A percentile compares a stretch with the other conserved stretches of the same genome.
Conservation (phyloP, 2,888 invertebrate genomes). For the Apamea monoglypha region DNA sequence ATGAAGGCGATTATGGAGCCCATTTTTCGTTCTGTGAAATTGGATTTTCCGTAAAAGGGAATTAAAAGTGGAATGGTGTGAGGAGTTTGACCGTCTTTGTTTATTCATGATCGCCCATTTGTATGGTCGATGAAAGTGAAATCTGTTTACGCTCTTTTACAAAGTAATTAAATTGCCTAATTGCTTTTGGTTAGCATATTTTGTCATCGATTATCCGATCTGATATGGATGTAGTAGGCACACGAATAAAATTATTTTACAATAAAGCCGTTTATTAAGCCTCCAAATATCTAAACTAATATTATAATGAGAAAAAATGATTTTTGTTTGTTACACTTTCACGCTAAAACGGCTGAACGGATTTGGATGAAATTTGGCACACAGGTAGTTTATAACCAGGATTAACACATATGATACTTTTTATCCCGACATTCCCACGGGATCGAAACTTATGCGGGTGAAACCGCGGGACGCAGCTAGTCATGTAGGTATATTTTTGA, state of each 20-base stretch:
- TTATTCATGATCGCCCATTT: slow-evolving; percentile 32
- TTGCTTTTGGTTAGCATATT: slow-evolving; percentile 38
- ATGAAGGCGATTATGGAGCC: slow-evolving; percentile 11
- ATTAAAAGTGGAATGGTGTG: background rate
- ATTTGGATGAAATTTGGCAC: too few relatives aligned
- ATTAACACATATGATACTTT: too few relatives aligned
- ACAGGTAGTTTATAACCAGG: too few relatives aligned
- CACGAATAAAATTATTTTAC: too few relatives aligned
- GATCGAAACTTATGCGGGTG: too few relatives aligned
- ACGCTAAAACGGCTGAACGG: too few relatives aligned
- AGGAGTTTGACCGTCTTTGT: background rate
- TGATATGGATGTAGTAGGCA: too few relatives aligned
- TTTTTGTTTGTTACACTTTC: too few relatives aligned
- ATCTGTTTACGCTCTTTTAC: slow-evolving; percentile 29
- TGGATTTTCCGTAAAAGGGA: slow-evolving; percentile 28
- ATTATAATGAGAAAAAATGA: too few relatives aligned
- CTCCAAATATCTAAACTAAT: background rate
- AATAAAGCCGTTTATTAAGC: too few relatives aligned
- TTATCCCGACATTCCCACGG: too few relatives aligned
- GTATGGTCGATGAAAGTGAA: slow-evolving; percentile 45
- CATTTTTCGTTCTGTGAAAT: slow-evolving; percentile 22
- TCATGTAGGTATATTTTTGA: background rate
- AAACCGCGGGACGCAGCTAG: too few relatives aligned
- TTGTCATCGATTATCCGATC: background rate
- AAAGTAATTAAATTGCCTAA: slow-evolving; percentile 1